Evolutionary conservation across 2,113 vertebrate genomes (phyloP).

Genomic region (Coptodon bakossiorum): DNA sequence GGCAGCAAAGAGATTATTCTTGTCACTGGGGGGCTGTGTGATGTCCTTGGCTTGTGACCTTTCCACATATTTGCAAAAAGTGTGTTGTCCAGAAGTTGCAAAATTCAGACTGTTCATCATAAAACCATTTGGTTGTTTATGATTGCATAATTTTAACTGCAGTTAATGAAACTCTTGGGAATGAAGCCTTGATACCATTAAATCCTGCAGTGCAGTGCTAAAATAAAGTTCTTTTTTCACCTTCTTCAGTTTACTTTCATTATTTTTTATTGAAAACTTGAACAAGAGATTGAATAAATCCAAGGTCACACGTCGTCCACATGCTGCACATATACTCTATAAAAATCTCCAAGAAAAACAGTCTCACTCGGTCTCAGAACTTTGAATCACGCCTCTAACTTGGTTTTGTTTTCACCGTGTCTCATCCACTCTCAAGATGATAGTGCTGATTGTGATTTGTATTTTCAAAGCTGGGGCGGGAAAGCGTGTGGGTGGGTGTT

Average conservation of each 20-base stretch:
- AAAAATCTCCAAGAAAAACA: background rate
- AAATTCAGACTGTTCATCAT: background rate
- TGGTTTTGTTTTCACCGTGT: slow-evolving; percentile 13
- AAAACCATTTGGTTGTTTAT: background rate
- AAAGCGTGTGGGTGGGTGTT: slow-evolving; percentile 75
- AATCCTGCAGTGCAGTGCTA: background rate
- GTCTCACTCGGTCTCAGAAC: slow-evolving; percentile 17
- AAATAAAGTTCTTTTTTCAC: background rate
- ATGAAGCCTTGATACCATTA: background rate
- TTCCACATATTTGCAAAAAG: background rate
- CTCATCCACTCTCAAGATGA: slow-evolving; percentile 78
- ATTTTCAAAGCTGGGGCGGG: slow-evolving; percentile 73
- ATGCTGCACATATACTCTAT: background rate
- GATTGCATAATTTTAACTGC: background rate
- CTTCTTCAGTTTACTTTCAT: background rate
- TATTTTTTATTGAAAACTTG: background rate
- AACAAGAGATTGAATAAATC: background rate
- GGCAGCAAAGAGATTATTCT: background rate
- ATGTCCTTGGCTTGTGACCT: slow-evolving; percentile 18
- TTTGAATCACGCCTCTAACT: slow-evolving; percentile 47
- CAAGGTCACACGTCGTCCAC: background rate
- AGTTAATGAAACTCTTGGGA: background rate
- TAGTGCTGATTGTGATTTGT: slow-evolving; percentile 93
- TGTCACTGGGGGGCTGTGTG: background rate
- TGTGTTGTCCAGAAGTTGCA: background rate